Conservation (phyloP, 2,113 vertebrate genomes). For the Ptilorrhoa leucosticta region DNA sequence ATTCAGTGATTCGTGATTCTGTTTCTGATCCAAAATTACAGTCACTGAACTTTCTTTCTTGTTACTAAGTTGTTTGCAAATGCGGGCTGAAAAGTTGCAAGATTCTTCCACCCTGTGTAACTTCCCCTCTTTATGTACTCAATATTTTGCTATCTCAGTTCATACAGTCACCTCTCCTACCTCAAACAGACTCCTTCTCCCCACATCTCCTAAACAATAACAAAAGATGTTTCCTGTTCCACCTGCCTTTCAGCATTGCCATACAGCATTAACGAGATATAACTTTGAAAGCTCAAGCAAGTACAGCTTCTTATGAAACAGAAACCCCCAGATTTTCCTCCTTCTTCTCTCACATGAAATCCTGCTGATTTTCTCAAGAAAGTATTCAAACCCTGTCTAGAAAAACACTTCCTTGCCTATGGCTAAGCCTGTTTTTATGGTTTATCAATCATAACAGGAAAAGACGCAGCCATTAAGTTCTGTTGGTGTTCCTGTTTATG, state of each 20-base stretch:
- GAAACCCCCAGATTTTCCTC: neutral
- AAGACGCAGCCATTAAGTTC: neutral
- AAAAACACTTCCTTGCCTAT: neutral
- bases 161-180: neutral
- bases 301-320: neutral
- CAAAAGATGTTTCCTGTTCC: neutral
- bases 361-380: neutral
- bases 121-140: neutral
- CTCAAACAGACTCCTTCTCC: neutral
- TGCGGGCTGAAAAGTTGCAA: neutral
- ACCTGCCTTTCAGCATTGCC: neutral
- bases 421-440: neutral
- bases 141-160: neutral
- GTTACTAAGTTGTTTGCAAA: neutral
- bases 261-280: neutral
- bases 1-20: neutral
- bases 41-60: neutral
- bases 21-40: neutral
- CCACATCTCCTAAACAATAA: neutral
- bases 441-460: neutral
- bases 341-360: neutral
- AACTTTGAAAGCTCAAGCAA: neutral
- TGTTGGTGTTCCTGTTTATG: neutral
- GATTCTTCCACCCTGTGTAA: neutral
- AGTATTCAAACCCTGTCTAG: neutral